Percentiles rank a stretch among this genome's conserved stretches.
phyloP scores from a whole-genome alignment of 2,113 vertebrate genomes.

The Pterocles burchelli region DNA sequence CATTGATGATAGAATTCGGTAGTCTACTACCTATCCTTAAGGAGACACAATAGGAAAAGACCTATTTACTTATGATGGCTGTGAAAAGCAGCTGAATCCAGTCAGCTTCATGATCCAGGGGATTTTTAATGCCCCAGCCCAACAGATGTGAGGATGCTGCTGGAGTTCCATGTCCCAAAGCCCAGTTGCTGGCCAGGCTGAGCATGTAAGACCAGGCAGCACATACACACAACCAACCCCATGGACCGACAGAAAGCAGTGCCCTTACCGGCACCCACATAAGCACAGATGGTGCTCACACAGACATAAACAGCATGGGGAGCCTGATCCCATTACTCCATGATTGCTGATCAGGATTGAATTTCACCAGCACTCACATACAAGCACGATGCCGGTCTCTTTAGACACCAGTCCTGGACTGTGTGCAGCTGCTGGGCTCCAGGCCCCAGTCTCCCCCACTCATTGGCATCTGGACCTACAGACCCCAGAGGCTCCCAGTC shows the following conservation, averaged over 20 bases:
- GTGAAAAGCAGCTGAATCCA: not conserved
- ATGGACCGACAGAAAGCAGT: not conserved
- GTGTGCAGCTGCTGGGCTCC: not conserved
- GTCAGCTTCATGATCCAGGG: not conserved
- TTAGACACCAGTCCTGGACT: not conserved
- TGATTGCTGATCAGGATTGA: not conserved
- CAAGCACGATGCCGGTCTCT: not conserved
- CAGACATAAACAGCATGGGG: not conserved
- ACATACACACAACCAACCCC: not conserved
- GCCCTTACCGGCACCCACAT: not conserved
- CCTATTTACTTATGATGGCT: not conserved
- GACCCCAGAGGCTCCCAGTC: rapidly evolving
- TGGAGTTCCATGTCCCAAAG: not conserved
- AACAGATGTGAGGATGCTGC: not conserved
- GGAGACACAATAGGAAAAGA: not conserved
- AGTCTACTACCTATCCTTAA: not conserved
- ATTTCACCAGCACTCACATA: not conserved
- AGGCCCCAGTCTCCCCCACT: no score
- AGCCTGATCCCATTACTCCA: not conserved
- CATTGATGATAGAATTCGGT: not conserved
- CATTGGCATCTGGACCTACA: not conserved
- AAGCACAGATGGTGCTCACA: not conserved
- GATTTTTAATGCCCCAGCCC: not conserved
- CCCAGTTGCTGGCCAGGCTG: not conserved
- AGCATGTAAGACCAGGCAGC: not conserved